A percentile compares a stretch with the other conserved stretches of the same genome.
Evolutionary conservation across 1,140 invertebrate genomes (phyloP).

Genomic region (Parasteatoda tepidariorum): DNA sequence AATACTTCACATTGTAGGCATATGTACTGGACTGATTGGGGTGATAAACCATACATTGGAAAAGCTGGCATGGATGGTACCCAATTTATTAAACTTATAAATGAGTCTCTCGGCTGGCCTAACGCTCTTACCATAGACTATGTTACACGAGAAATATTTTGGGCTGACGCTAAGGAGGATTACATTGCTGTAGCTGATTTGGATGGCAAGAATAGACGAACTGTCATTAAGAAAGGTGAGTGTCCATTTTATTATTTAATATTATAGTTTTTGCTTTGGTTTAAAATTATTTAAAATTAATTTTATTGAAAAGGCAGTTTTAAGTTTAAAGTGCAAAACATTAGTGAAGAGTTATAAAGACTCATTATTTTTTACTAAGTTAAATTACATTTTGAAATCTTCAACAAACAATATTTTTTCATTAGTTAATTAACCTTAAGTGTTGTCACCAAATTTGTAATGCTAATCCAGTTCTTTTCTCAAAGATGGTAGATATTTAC

Average conservation of each 20-base stretch:
- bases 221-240: constrained; percentile 82
- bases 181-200: constrained; percentile 91
- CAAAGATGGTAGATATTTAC: too few species aligned
- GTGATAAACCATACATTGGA: constrained; percentile 96
- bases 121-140: constrained; percentile 96
- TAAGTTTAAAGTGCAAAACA: too few species aligned
- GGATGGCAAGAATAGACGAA: constrained; percentile 83
- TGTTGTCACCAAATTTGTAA: too few species aligned
- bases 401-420: too few species aligned
- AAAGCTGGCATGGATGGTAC: constrained; percentile 95
- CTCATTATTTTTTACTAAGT: too few species aligned
- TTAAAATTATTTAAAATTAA: too few species aligned
- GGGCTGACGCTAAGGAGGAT: constrained; percentile 97
- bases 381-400: too few species aligned
- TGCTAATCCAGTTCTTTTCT: too few species aligned
- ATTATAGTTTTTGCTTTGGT: too few species aligned
- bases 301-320: not conserved
- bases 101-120: constrained; percentile 88
- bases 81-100: constrained; percentile 86
- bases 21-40: constrained; percentile 99
- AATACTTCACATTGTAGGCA: constrained; percentile 73
- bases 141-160: constrained; percentile 93
- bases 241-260: too few species aligned
- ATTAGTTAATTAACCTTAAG: too few species aligned
- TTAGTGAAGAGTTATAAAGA: too few species aligned